A percentile compares a stretch with the other conserved stretches of the same genome.
These are phyloP conservation scores for Margarornis squamiger DNA, from an alignment of 2,797 vertebrate genomes.

Conservation along the genomic window DNA sequence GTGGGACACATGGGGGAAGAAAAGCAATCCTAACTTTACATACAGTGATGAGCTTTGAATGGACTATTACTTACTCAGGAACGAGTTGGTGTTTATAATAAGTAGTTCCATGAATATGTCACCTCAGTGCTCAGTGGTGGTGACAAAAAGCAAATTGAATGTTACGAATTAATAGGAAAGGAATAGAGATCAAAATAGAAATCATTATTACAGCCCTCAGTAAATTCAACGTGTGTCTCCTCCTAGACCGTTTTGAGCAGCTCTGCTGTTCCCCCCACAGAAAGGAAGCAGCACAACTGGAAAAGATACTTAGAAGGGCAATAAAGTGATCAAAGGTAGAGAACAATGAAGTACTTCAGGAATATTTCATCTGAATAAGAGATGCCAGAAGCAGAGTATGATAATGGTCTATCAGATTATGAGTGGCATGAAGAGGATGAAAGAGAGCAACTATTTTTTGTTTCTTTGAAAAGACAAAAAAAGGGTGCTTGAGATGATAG, in stretches of 20 bases:
- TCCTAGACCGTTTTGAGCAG: background rate
- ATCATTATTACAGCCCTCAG: background rate
- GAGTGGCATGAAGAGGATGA: conserved; percentile 41
- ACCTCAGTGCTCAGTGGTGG: background rate
- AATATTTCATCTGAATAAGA: conserved; percentile 34
- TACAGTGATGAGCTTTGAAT: background rate
- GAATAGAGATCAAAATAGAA: conserved; percentile 28
- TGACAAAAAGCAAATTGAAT: conserved; percentile 37
- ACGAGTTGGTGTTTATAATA: conserved; percentile 23
- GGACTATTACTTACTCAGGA: conserved; percentile 10
- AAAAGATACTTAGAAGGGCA: background rate
- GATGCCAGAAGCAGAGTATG: conserved; percentile 8
- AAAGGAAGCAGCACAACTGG: background rate
- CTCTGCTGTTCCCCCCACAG: background rate
- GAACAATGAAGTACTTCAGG: conserved; percentile 13
- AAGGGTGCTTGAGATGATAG: background rate
- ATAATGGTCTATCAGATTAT: conserved; percentile 45
- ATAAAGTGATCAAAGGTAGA: conserved; percentile 21
- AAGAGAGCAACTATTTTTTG: conserved; percentile 3
- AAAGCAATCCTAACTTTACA: conserved; percentile 6
- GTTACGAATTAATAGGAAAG: conserved; percentile 27
- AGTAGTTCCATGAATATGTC: background rate
- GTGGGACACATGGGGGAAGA: background rate
- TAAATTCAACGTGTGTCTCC: background rate
- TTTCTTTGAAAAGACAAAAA: conserved; percentile 25